Conservation (phyloP, 2,797 vertebrate genomes). For the Tangara arthus region DNA sequence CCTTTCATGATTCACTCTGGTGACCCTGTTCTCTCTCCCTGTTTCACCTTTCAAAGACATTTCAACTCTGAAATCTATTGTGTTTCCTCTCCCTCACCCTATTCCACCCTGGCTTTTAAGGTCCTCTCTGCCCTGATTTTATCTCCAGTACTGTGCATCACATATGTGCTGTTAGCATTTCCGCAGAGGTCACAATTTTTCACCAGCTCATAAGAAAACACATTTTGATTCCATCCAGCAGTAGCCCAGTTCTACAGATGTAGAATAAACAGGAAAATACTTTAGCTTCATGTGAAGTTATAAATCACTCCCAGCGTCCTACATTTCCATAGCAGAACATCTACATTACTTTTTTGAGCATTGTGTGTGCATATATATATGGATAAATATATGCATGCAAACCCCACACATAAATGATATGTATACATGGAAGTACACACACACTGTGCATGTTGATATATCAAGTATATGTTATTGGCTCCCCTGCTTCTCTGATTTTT, state of each 20-base stretch:
- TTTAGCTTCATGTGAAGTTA: not conserved
- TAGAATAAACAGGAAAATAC: not conserved
- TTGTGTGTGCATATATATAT: fast-evolving
- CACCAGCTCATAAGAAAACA: not conserved
- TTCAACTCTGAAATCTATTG: not conserved
- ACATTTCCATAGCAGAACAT: not conserved
- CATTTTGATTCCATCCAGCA: not conserved
- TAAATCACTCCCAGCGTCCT: not conserved
- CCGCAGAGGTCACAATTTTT: not conserved
- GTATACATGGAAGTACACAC: not conserved
- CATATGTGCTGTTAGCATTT: not conserved
- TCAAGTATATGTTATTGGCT: not conserved
- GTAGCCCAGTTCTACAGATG: fast-evolving
- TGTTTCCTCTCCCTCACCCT: not conserved
- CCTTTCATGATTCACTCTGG: not conserved
- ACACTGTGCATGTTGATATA: fast-evolving
- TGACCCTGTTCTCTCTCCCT: not conserved
- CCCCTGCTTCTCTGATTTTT: not conserved
- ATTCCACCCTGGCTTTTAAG: not conserved
- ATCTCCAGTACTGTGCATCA: not conserved
- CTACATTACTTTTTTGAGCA: not conserved
- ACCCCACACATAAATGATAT: not conserved
- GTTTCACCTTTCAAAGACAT: not conserved
- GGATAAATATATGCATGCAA: not conserved
- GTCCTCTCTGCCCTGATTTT: not conserved